Evolutionary conservation across 1,140 invertebrate genomes (phyloP), one percentile per base, ranked within the genome.

Genomic region (Drosophila grimshawi): DNA sequence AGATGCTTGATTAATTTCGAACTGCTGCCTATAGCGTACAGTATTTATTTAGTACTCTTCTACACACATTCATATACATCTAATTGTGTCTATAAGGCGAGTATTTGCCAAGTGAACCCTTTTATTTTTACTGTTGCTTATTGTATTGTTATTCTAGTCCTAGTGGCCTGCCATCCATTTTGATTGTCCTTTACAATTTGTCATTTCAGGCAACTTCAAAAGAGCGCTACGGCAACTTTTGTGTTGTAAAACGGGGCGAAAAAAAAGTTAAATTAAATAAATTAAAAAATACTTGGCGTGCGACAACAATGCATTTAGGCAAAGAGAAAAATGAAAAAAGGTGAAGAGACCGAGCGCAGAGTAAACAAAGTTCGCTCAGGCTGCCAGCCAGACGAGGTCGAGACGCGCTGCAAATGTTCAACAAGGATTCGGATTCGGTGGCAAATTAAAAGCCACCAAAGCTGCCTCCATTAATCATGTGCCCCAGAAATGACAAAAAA

Each of bases 221-320:
- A 79, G 76, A 64, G 46, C 35, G 48, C 53, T 68, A 6, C 52
- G 76, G 57, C 79, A 73, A 80, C 72, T 86, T 86, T 67, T 71
- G 67, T 80, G 46, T 71, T 74, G 64, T 65, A 61, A 74, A 64
- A 57, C 59, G 60, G 46, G 19, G 19, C 19, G 19, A 19, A 19
- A 80, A 49, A 83, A 79, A 82, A 83, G 83, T 88, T 41, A 74
- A 86, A 83, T 86, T 86, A 86, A 86, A 86, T 88, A 88, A 88
- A 86, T 86, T 88, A 83, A 76, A 88, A 80, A 88, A 86, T 88
- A 72, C 83, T 86, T 86, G 83, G 80, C 76, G 65, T 75, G 65
- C 59, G 79, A 73, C 76, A 88, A 88, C 66, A 82, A 88, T 76
- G 69, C 63, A 60, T 79, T 81, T 19, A 19, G 19, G 19, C 19